Evolutionary conservation across 2,888 invertebrate genomes (phyloP), one percentile per base, ranked within the genome.

Genomic region (Drosophila paracracens): DNA sequence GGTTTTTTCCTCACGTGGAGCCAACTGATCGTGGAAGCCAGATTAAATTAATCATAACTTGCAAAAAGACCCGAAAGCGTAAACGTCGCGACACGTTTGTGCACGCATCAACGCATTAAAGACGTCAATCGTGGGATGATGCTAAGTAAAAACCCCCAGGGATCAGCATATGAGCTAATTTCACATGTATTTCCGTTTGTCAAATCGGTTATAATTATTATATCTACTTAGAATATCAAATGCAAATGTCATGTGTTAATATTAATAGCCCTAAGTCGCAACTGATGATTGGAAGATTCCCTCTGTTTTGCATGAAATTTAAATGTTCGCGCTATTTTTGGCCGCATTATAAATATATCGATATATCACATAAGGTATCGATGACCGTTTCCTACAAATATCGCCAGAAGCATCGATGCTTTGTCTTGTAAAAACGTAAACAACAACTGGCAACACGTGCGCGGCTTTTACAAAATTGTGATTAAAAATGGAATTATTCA

Each of bases 401-500:
- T 67, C 64, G 56, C 0, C 4, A 38, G 13, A 25, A 16, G 33
- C 46, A 78, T 78, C 77, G 79, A 74, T 79, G 35, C 60, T 18
- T 18, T 13, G 21, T 50, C 18, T 33, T 35, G 52, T 29, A 5
- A 72, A 83, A 79, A 81, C 70, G 51, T 82, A 83, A 86, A 86
- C 85, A 86, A 86, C 85, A 88, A 65, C 54, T 58, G 33, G 31
- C 69, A 82, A 81, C 89, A 87, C 84, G 88, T 89, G 87, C 70
- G 66, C 53, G 58, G 43, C 21, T 40, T 58, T 72, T 64, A 46
- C 25, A 62, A 58, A 59, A 35, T 59, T n/a, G 4, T 35, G 35
- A 65, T 31, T 56, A 31, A 74, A 74, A 79, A 96, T 96, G 96
- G 96, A 96, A 93, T 94, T 96, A 79, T 96, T 96, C 91, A 94